Percentiles rank a stretch among this genome's conserved stretches.
Conservation (phyloP, 2,797 vertebrate species). For the Sebastes steindachneri region DNA sequence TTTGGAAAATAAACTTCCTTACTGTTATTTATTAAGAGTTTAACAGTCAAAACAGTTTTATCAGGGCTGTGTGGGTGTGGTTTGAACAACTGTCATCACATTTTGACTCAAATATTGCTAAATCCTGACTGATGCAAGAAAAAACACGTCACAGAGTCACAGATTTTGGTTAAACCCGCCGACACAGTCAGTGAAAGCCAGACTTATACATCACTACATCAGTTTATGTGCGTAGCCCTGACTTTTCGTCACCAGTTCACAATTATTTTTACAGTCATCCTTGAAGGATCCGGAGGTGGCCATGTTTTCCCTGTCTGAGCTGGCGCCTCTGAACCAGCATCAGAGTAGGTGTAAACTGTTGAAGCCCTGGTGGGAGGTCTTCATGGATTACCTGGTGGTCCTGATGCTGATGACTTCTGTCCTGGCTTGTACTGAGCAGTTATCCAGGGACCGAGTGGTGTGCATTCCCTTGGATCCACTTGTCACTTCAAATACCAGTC, state of each 20-base stretch:
- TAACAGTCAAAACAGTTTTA: background rate
- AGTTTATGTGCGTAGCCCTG: background rate
- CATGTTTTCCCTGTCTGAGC: conserved; percentile 88
- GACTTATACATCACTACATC: background rate
- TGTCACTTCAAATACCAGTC: conserved; percentile 1
- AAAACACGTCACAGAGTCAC: background rate
- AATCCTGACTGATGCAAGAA: background rate
- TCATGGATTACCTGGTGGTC: conserved; percentile 88
- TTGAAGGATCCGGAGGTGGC: background rate
- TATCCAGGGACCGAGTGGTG: conserved; percentile 84
- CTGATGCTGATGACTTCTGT: conserved; percentile 87
- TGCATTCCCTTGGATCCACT: conserved; percentile 80
- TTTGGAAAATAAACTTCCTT: background rate
- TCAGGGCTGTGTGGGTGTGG: background rate
- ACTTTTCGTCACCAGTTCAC: background rate
- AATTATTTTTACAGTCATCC: background rate
- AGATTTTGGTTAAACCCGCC: background rate
- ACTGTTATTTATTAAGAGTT: background rate
- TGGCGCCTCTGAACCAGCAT: conserved; percentile 77
- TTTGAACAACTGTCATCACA: background rate
- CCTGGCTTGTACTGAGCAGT: conserved; percentile 84
- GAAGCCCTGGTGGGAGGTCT: conserved; percentile 91
- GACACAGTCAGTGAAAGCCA: background rate
- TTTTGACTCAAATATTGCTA: background rate
- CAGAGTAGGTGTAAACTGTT: conserved; percentile 81